Evolutionary conservation across 2,797 vertebrate genomes (phyloP), one percentile per base, ranked within the genome.

Genomic region (Sebastes hubbsi): DNA sequence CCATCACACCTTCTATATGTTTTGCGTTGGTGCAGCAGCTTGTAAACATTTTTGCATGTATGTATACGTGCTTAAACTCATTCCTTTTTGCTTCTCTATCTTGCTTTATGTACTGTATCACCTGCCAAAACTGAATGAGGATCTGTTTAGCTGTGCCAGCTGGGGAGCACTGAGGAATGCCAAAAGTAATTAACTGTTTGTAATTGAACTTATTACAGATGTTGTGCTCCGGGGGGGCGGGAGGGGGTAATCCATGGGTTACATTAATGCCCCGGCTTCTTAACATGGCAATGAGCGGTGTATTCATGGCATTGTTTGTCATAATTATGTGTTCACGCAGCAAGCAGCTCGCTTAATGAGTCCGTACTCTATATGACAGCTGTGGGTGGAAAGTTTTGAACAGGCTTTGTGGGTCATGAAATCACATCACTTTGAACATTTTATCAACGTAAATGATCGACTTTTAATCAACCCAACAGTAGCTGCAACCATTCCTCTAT

Each of bases 31-130:
- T 61, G n/a, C 83, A 77, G 84, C 82, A 42, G 79, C 85, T 90
- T 77, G 81, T 84, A 80, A 86, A 84, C 84, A 72, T 42, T 16
- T 42, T 42, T 88, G 92, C 91, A 91, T 90, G 90, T 89, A 20
- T 65, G 75, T 82, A 46, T 46, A 32, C 29, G 64, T 80, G 81
- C 82, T 85, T 2, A 64, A 63, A 69, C 67, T 5, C 18, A 16
- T 80, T 60, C 2, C 59, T 49, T 72, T 72, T 42, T 75, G 77
- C 80, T 71, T 78, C 60, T 52, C 42, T 46, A 14, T 77, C 79
- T 73, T 54, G 80, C 83, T 87, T 87, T 87, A 78, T 54, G 55
- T 49, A 36, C 34, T 36, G 34, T 36, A 38, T 85, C 82, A 88
- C 70, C 88, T 81, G 87, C 89, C 87, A 87, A 87, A 81, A 72